Percentiles rank a stretch among this genome's conserved stretches.
Conservation (phyloP, 2,797 vertebrate species). For the Pangasius larnaudii region DNA sequence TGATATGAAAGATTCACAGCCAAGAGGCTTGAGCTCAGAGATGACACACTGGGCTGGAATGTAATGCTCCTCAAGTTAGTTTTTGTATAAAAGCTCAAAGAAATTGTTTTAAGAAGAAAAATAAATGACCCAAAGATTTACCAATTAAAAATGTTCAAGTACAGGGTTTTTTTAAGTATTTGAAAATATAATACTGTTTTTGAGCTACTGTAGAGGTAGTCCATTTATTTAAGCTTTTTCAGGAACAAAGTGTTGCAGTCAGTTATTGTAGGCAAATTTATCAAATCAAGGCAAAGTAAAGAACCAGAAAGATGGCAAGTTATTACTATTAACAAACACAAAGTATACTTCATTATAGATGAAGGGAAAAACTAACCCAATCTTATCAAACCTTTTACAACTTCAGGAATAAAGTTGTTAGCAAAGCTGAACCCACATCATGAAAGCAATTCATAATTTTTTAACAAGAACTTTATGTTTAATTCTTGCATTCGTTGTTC, state of each 20-base stretch:
- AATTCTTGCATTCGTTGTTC: not conserved
- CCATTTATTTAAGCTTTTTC: not conserved
- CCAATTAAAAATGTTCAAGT: too few relatives aligned
- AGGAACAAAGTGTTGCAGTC: not conserved
- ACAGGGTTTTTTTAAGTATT: too few relatives aligned
- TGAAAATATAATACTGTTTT: not conserved
- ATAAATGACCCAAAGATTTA: too few relatives aligned
- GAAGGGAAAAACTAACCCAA: not conserved
- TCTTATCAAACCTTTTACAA: not conserved
- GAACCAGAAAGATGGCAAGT: not conserved
- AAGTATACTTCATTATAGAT: not conserved
- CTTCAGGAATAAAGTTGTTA: not conserved
- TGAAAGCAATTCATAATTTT: too few relatives aligned
- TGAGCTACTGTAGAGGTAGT: not conserved
- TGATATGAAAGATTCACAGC: not conserved
- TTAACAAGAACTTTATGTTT: not conserved
- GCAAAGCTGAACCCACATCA: not conserved
- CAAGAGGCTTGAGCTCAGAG: not conserved
- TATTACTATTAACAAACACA: not conserved
- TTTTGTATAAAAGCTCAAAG: too few relatives aligned
- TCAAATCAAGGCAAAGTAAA: not conserved
- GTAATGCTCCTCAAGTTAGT: too few relatives aligned
- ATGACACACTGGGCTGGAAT: not conserved
- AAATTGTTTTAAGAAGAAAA: too few relatives aligned
- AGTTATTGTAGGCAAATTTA: not conserved